Base-by-base conservation (phyloP, 2,888 invertebrate genomes). In the Epistrophe eligans region DNA sequence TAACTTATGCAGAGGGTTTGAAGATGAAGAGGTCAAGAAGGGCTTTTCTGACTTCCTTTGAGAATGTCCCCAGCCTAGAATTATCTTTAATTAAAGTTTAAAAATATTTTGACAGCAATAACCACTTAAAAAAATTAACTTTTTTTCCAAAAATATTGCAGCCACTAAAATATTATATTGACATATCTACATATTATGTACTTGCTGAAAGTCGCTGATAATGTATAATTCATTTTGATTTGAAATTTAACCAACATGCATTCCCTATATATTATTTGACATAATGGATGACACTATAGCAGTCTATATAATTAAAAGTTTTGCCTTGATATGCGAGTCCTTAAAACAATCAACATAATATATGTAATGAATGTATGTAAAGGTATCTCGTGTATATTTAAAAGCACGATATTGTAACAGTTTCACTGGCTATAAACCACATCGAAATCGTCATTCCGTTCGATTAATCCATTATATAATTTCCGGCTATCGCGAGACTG, bases 381-480 rank as follows among this genome's bases (percentile, higher is more conserved):
- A 38, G 32, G 15, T 73, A 32, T 40, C 19, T 52, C n/a, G 32
- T 77, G 67, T 79, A 84, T 84, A 76, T 73, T 77, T 77, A 84
- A 80, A 77, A 77, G 58, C 40, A 19, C 72, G 73, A 73, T 85
- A 81, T 73, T 77, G 62, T 58, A 58, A 77, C 73, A 77, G 67
- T 73, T 80, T 85, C 73, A 81, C 67, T 55, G 81, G 81, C 70
- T 62, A 71, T 77, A 77, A 73, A 85, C 81, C 80, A 77, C 85
- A 81, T 70, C 50, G 77, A 85, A 85, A 85, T 85, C 77, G 73
- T 77, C 77, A 80, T 85, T 85, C 77, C 85, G 70, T 85, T 81
- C 85, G 85, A 85, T 85, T 85, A 81, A 85, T 81, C 50, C 85
- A 81, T 85, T 81, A 77, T 77, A 77, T 77, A 52, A 81, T 85